Percentiles rank a stretch among this genome's conserved stretches.
phyloP scores from a whole-genome alignment of 2,113 vertebrate species.

The Clarias magur region DNA sequence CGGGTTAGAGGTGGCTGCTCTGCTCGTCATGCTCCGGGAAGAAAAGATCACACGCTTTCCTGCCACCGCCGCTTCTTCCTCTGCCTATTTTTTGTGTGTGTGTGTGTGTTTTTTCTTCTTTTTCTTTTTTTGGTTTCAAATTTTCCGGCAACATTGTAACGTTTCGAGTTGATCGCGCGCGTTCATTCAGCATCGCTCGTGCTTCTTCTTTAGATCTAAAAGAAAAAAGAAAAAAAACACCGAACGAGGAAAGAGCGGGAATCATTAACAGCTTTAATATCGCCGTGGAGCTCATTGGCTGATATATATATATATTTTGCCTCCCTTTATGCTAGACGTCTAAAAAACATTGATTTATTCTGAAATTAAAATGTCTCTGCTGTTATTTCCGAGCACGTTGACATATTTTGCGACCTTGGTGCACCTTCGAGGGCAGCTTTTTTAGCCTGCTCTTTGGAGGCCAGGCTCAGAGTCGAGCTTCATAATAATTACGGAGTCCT shows the following conservation, averaged over 20 bases:
- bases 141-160: neutral
- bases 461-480: constrained; percentile 15
- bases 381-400: neutral
- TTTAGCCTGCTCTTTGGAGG: neutral
- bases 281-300: constrained; percentile 4
- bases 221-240: neutral
- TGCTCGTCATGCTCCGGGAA: constrained; percentile 69
- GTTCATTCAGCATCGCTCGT: constrained; percentile 17
- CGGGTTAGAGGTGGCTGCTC: constrained; percentile 75
- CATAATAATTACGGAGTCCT: constrained; percentile 30
- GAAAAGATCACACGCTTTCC: constrained; percentile 45
- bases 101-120: neutral
- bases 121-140: neutral
- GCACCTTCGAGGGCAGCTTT: constrained; percentile 30
- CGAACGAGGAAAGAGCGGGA: constrained; percentile 24
- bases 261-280: constrained; percentile 23
- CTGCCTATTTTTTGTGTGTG: too few relatives aligned
- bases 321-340: neutral
- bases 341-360: neutral
- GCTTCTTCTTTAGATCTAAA: neutral
- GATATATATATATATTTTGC: neutral
- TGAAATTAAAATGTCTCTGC: neutral
- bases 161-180: neutral
- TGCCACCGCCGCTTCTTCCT: neutral
- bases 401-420: constrained; percentile 29